Evolutionary conservation across 2,113 vertebrate species (phyloP).

Genomic region (Zosterops pallidus): DNA sequence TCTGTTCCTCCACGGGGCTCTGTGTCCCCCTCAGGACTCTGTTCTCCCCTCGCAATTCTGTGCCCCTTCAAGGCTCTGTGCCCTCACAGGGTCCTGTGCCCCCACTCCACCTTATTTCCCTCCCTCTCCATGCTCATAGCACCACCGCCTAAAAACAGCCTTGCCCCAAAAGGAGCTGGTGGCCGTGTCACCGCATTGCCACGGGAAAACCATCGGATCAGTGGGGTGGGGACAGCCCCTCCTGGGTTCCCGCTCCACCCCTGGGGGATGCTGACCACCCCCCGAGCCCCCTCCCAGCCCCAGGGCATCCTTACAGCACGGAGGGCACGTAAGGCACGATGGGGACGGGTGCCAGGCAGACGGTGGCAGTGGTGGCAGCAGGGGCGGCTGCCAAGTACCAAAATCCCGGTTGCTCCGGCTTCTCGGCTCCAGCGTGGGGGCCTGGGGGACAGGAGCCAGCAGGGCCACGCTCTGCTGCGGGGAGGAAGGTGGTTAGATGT

Average conservation of each 20-base stretch:
- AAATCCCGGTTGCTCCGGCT: background rate
- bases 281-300: rapidly evolving
- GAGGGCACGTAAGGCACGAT: constrained; percentile 69
- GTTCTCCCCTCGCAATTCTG: too few relatives aligned
- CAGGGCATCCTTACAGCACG: constrained; percentile 69
- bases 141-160: background rate
- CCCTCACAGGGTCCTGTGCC: too few relatives aligned
- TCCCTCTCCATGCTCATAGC: background rate
- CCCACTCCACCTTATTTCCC: background rate
- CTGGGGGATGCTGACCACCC: too few relatives aligned
- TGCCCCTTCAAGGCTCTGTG: background rate
- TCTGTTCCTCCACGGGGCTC: background rate
- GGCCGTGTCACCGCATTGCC: background rate
- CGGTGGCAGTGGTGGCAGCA: constrained; percentile 14
- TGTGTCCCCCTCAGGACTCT: too few relatives aligned
- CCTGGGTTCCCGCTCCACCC: background rate
- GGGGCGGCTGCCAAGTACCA: constrained; percentile 65
- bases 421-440: background rate
- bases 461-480: background rate
- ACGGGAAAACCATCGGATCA: rapidly evolving
- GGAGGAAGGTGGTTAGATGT: background rate
- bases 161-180: background rate
- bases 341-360: constrained; percentile 70
- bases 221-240: background rate
- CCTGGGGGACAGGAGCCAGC: background rate